Conservation (phyloP, 2,113 vertebrate species). For the Oryzias javanicus region DNA sequence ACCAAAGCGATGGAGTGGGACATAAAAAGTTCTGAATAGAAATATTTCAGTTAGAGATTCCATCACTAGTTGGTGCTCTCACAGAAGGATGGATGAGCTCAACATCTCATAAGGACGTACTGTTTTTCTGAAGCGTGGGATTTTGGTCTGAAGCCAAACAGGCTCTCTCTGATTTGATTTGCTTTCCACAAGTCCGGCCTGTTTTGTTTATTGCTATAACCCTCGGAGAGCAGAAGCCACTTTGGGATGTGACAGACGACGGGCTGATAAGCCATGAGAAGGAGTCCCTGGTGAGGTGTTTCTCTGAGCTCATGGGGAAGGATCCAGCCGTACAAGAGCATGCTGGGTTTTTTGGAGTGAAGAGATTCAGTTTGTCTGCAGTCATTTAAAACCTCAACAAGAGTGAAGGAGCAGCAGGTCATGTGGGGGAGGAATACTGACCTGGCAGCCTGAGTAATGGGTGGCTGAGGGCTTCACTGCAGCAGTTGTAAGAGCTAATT, state of each 20-base stretch:
- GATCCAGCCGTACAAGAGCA: no score
- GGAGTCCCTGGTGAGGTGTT: conserved; percentile 5
- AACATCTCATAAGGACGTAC: neutral
- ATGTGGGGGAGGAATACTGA: no score
- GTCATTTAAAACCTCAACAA: no score
- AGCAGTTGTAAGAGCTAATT: no score
- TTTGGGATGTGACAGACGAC: neutral
- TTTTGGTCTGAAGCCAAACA: conserved; percentile 47
- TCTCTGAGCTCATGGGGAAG: neutral
- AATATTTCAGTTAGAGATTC: no score
- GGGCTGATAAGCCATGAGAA: conserved; percentile 9
- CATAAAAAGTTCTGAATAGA: no score
- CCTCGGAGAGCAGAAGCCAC: neutral
- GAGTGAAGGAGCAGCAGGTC: no score
- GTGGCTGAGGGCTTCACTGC: no score
- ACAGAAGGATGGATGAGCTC: conserved; percentile 20
- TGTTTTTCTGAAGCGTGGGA: conserved; percentile 44
- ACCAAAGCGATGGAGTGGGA: no score
- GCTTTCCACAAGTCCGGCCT: neutral
- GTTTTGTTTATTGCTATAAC: conserved; percentile 34
- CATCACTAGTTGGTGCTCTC: conserved; percentile 7
- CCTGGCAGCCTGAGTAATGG: no score
- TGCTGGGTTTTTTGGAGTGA: no score
- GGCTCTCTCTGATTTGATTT: conserved; percentile 36
- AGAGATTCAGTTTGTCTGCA: no score